A percentile compares a stretch with the other conserved stretches of the same genome.
phyloP scores from a whole-genome alignment of 2,113 vertebrate genomes.

The Progne subis region DNA sequence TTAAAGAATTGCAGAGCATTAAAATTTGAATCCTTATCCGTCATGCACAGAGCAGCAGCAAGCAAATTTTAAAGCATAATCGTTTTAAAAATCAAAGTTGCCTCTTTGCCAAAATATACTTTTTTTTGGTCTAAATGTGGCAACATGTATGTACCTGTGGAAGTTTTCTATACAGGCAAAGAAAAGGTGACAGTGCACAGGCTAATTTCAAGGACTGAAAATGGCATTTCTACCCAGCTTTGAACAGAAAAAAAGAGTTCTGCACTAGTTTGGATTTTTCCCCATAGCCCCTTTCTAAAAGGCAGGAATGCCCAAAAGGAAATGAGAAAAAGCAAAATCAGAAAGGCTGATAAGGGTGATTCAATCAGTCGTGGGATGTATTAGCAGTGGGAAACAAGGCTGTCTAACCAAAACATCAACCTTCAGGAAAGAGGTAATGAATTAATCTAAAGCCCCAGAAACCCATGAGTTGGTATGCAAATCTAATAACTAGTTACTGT shows the following conservation, averaged over 20 bases:
- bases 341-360: not conserved
- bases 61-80: not conserved
- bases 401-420: not conserved
- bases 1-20: not conserved
- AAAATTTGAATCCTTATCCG: not conserved
- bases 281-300: not conserved
- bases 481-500: slow-evolving; percentile 21
- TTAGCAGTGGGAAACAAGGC: not conserved
- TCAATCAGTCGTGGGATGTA: not conserved
- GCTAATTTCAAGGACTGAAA: not conserved
- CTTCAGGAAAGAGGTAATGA: slow-evolving; percentile 1
- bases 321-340: not conserved
- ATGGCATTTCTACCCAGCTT: not conserved
- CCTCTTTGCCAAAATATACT: not conserved
- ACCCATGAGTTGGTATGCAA: not conserved
- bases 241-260: not conserved
- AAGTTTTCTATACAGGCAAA: not conserved
- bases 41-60: not conserved
- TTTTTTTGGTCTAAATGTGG: not conserved
- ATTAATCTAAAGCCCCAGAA: not conserved
- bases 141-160: not conserved
- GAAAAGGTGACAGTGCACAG: not conserved
- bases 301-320: not conserved
- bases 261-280: not conserved
- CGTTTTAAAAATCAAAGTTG: not conserved